Conservation (phyloP, 2,113 vertebrate genomes). For the Dasyurus viverrinus region DNA sequence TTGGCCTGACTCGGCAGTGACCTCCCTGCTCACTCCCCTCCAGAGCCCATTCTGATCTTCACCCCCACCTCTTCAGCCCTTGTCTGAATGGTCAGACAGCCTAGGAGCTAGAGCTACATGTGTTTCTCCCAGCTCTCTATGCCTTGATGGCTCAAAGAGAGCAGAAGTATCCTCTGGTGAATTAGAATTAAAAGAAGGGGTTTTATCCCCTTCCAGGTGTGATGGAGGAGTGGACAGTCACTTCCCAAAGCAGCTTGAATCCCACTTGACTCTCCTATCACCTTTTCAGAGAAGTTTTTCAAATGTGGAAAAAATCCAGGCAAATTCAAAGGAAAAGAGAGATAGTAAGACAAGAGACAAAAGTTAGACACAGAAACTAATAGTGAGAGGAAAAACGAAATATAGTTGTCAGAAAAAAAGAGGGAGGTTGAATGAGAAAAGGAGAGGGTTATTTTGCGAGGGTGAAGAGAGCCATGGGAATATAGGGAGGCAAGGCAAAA, state of each 20-base stretch:
- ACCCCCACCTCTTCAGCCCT: conserved; percentile 14
- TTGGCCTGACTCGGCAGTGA: conserved; percentile 79
- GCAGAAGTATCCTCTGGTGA: background rate
- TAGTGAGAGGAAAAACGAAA: background rate
- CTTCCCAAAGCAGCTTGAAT: background rate
- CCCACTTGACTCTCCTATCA: background rate
- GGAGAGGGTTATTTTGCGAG: background rate
- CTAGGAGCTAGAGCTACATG: background rate
- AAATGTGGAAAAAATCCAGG: background rate
- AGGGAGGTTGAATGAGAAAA: background rate
- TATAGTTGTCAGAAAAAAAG: background rate
- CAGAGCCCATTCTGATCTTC: background rate
- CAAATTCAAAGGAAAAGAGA: background rate
- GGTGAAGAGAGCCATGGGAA: background rate
- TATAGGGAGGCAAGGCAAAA: background rate
- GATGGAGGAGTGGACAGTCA: background rate
- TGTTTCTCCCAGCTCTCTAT: background rate
- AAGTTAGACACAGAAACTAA: background rate
- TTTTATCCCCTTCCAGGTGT: background rate
- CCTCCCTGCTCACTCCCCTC: conserved; percentile 55
- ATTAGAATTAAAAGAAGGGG: background rate
- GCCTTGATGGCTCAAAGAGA: background rate
- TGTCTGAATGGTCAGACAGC: background rate
- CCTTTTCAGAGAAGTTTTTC: background rate
- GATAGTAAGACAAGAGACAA: background rate